Evolutionary conservation across 2,888 invertebrate species (phyloP).

Genomic region (Harpalus rufipes): DNA sequence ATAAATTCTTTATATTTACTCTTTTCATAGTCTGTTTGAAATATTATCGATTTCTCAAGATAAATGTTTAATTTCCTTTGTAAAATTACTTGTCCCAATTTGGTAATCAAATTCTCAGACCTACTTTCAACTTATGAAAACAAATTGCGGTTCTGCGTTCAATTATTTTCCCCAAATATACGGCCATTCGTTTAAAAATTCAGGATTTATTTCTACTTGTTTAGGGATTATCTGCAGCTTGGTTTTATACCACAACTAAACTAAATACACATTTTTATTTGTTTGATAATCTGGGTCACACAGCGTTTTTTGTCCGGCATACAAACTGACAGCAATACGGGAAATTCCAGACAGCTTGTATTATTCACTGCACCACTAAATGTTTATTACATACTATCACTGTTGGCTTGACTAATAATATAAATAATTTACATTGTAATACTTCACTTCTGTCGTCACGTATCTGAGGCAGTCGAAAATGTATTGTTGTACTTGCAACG

Average conservation of each 20-base stretch:
- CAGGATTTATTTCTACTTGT: neutral
- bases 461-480: too few relatives aligned
- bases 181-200: conserved; percentile 9
- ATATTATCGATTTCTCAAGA: neutral
- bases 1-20: too few relatives aligned
- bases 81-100: conserved; percentile 23
- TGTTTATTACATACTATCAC: conserved; percentile 22
- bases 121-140: conserved; percentile 44
- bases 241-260: conserved; percentile 3
- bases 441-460: too few relatives aligned
- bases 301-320: conserved; percentile 48
- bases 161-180: conserved; percentile 10
- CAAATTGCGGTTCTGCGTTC: conserved; percentile 13
- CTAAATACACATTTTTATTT: conserved; percentile 36
- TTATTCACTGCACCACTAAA: conserved; percentile 35
- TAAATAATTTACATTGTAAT: too few relatives aligned
- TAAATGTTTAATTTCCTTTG: conserved; percentile 8
- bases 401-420: too few relatives aligned
- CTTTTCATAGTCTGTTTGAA: neutral
- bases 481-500: too few relatives aligned
- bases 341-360: conserved; percentile 27
- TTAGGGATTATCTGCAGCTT: conserved; percentile 24
- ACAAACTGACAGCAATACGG: conserved; percentile 56
- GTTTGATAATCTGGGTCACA: conserved; percentile 53
- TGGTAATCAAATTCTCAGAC: conserved; percentile 48